These are phyloP conservation scores for Drosophila algonquin DNA, from an alignment of 2,888 invertebrate genomes.

Conservation along the genomic window DNA sequence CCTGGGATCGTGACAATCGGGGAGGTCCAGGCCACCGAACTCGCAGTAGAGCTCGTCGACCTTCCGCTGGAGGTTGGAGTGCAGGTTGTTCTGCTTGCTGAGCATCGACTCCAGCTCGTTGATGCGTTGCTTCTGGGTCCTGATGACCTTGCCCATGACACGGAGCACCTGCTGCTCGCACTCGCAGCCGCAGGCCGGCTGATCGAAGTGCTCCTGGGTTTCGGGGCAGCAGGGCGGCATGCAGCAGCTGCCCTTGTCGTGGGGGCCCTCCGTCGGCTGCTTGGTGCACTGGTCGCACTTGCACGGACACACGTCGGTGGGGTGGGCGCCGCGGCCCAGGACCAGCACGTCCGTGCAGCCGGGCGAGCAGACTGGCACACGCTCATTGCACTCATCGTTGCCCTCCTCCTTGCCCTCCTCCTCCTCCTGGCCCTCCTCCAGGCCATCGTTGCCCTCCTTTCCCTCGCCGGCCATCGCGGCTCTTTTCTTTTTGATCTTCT, in stretches of 20 bases:
- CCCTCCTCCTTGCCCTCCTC: neutral
- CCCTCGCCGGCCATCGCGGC: neutral
- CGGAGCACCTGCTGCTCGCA: constrained; percentile 31
- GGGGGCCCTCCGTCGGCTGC: neutral
- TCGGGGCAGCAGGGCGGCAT: constrained; percentile 19
- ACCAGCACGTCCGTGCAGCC: constrained; percentile 65
- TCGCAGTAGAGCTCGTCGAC: constrained; percentile 54
- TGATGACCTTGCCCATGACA: constrained; percentile 47
- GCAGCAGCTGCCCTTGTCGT: constrained; percentile 2
- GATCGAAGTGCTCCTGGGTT: constrained; percentile 3
- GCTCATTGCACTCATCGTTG: neutral
- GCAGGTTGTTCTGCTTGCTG: constrained; percentile 50
- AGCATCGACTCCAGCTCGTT: constrained; percentile 51
- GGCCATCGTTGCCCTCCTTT: neutral
- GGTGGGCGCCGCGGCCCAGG: constrained; percentile 41
- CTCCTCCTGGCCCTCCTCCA: neutral
- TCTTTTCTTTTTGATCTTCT: neutral
- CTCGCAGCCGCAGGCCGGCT: constrained; percentile 29
- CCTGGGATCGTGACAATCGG: neutral
- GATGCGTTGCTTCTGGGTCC: constrained; percentile 52
- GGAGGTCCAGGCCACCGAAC: constrained; percentile 34
- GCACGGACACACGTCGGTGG: constrained; percentile 40
- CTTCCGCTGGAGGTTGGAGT: constrained; percentile 50
- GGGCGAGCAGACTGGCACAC: constrained; percentile 12
- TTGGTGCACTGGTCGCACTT: constrained; percentile 42